Base-by-base conservation (phyloP, 2,113 vertebrate species). In the Sarotherodon lohbergeri region DNA sequence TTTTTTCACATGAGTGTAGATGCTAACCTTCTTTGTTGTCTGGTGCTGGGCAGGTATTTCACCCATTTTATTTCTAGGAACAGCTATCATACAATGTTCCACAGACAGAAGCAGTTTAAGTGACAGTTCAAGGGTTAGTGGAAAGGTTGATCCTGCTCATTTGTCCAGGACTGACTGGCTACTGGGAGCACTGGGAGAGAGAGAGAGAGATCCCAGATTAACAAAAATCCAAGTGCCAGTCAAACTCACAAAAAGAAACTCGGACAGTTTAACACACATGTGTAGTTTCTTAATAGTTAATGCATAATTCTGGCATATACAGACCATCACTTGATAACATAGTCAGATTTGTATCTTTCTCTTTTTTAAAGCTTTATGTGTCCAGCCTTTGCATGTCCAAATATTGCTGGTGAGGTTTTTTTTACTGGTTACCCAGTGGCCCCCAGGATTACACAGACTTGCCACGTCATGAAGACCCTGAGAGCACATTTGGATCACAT, bases 401-500 rank as follows among this genome's bases (percentile, higher is more conserved):
- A 73, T 27, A 27, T 46, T 73, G 36, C 63, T 46, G 22, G 7
- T 46, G 41, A 73, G 4, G 4, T 0, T 7, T 0, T 48, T 73
- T 73, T 48, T 27, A 73, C 41, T 73, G 22, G 41, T 73, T 73
- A 24, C 4, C n/a, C 7, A 63, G 59, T n/a, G 32, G 17, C 59
- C 32, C 6, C 5, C 0, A n/a, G 59, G 17, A 36, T n/a, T 63
- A n/a, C 9, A 61, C 29, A 61, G 0, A 61, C 59, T 19, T 61
- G 5, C 29, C 0, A 61, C 1, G 4, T 0, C 61, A 66, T 0
- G 17, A 66, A 66, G 61, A 36, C 32, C 61, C 32, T 1, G 61
- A 66, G 61, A 66, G 34, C 19, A 5, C 10, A 66, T 66, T 6
- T n/a, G 61, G 10, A 39, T 66, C 61, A 66, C 34, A n/a, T 66